Percentiles rank a stretch among this genome's conserved stretches.
phyloP scores from a whole-genome alignment of 2,888 invertebrate genomes.

The Drosophila helvetica region DNA sequence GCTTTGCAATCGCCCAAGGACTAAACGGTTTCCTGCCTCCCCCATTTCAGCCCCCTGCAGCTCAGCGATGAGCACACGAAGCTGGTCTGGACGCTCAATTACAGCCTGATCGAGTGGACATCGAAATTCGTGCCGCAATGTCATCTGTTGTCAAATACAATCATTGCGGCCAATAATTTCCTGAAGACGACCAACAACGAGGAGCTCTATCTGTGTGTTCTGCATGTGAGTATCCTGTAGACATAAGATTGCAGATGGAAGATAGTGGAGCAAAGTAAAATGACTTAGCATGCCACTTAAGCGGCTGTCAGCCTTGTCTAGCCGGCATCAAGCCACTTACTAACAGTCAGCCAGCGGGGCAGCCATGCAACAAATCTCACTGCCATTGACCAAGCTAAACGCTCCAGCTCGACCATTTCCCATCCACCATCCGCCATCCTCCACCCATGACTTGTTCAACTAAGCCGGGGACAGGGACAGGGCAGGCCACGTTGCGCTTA shows the following conservation, averaged over 20 bases:
- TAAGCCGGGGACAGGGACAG: slow-evolving; percentile 33
- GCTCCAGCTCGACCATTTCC: slow-evolving; percentile 42
- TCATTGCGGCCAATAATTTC: slow-evolving; percentile 86
- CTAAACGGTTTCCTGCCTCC: slow-evolving; percentile 17
- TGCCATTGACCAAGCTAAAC: slow-evolving; percentile 37
- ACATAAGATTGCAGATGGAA: neutral
- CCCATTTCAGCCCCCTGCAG: slow-evolving; percentile 72
- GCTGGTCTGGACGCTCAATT: slow-evolving; percentile 90
- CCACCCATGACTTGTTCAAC: slow-evolving; percentile 31
- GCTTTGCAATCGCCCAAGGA: slow-evolving; percentile 3
- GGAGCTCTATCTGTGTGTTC: slow-evolving; percentile 84
- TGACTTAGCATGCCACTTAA: slow-evolving; percentile 44
- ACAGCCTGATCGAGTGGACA: slow-evolving; percentile 90
- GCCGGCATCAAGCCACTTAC: slow-evolving; percentile 42
- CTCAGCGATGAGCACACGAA: slow-evolving; percentile 87
- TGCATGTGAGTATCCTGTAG: slow-evolving; percentile 84
- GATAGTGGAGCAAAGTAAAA: neutral
- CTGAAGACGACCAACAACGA: slow-evolving; percentile 83
- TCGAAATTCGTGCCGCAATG: slow-evolving; percentile 87
- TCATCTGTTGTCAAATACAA: slow-evolving; percentile 86
- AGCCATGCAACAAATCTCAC: slow-evolving; percentile 22
- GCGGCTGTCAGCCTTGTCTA: slow-evolving; percentile 39
- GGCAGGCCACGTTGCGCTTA: slow-evolving; percentile 63
- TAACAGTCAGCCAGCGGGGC: slow-evolving; percentile 30
- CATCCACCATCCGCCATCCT: neutral